Conservation (phyloP, 2,797 vertebrate species). For the Streptopelia turtur region DNA sequence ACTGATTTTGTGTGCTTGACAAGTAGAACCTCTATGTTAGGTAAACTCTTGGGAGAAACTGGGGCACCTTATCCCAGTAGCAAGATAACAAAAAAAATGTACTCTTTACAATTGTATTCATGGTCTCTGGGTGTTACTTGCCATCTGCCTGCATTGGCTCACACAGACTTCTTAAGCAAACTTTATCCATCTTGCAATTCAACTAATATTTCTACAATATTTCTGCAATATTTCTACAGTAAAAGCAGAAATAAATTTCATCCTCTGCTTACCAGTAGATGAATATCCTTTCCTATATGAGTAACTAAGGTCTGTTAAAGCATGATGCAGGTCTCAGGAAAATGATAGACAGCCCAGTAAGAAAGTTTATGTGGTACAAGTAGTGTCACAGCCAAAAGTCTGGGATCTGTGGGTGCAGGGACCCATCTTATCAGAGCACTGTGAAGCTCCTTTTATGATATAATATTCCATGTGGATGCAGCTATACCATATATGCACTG, state of each 20-base stretch:
- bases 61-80: too few species aligned
- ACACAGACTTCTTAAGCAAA: neutral
- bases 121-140: too few species aligned
- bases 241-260: neutral
- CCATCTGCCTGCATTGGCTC: too few species aligned
- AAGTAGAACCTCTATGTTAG: too few species aligned
- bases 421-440: neutral
- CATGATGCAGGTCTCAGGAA: neutral
- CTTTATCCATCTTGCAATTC: neutral
- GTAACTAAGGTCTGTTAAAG: neutral
- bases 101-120: too few species aligned
- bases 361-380: neutral
- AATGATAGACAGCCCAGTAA: neutral
- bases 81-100: too few species aligned
- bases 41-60: too few species aligned
- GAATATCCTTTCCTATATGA: neutral
- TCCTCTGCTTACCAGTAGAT: neutral
- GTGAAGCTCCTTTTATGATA: neutral
- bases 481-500: fast-evolving
- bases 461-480: neutral
- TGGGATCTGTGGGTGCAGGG: neutral
- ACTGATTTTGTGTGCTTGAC: too few species aligned
- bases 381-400: neutral
- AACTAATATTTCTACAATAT: neutral
- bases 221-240: neutral